phyloP scores from a whole-genome alignment of 2,888 invertebrate species.

The Fissipunctia ypsillon region DNA sequence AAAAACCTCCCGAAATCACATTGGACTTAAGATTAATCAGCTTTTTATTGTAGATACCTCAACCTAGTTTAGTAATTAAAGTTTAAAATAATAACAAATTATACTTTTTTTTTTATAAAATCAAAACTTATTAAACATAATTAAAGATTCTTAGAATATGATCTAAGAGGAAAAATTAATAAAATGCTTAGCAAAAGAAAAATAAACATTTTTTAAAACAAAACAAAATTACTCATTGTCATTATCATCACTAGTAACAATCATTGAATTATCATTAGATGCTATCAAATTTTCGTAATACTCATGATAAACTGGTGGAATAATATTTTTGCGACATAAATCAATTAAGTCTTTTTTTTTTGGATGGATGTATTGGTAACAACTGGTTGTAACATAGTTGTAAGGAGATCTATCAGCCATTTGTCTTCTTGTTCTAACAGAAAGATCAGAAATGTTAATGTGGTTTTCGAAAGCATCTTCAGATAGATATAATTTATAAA shows the following conservation, averaged over 20 bases:
- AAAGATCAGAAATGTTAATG: slow-evolving; percentile 5
- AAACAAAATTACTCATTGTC: slow-evolving; percentile 5
- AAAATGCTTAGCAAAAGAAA: background rate
- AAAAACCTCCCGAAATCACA: background rate
- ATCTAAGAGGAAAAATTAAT: background rate
- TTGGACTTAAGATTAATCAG: too few relatives aligned
- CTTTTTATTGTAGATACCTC: too few relatives aligned
- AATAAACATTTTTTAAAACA: background rate
- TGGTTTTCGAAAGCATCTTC: slow-evolving; percentile 10
- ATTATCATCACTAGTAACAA: slow-evolving; percentile 8
- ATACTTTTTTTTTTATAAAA: background rate
- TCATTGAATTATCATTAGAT: slow-evolving; percentile 4
- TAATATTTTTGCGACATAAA: slow-evolving; percentile 12
- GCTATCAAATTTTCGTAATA: slow-evolving; percentile 2
- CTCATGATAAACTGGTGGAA: background rate
- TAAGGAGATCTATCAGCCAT: slow-evolving; percentile 8
- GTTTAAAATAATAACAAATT: background rate
- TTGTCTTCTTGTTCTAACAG: slow-evolving; percentile 9
- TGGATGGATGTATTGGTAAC: slow-evolving; percentile 13
- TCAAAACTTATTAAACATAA: slow-evolving; percentile 2
- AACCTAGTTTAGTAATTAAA: too few relatives aligned
- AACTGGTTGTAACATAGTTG: slow-evolving; percentile 9
- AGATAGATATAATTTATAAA: slow-evolving; percentile 1
- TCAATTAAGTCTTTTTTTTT: slow-evolving; percentile 8
- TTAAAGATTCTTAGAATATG: slow-evolving; percentile 7